Base-by-base conservation (phyloP, 1,140 invertebrate species). In the Drosophila cardini region DNA sequence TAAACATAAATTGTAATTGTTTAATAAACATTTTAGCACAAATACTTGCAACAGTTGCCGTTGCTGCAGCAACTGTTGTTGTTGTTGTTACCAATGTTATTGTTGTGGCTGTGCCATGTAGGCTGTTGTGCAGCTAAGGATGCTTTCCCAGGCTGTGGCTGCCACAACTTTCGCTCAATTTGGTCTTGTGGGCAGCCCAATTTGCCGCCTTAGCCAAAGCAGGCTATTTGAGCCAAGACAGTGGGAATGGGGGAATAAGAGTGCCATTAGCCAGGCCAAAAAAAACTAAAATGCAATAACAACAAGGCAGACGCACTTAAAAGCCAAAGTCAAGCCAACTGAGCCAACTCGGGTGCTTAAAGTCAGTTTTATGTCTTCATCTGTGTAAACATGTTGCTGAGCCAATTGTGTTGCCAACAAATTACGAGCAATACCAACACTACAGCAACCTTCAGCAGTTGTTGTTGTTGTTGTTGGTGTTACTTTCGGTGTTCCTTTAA, bases 1-100 rank as follows among this genome's bases (percentile, higher is more conserved):
- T 82, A 69, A 68, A 77, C 87, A 90, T 91, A 91, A 91, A 90
- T 80, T 74, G 76, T 65, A 74, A 74, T 73, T 70, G 68, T 63
- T 75, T 75, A 63, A 71, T 75, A 63, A 70, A 75, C 58, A 76
- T 69, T 55, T 64, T 64, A 64, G 50, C 68, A 56, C 72, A 72
- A 63, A 64, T 71, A 52, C 60, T 42, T 45, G 18, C 34, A 36
- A 15, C 43, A 18, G 30, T 56, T 45, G 10, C 13, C 52, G 38
- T 21, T 18, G 34, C 30, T 30, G 48, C 36, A 48, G 63, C 64
- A 61, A 32, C 34, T 45, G 26, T 63, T 43, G 30, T 45, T 21
- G 26, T 26, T 16, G 43, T 26, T 18, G 43, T 26, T 18, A 34
- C n/a, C 11, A 18, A 9, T 57, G 21, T 13, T 50, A 10, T 11